Evolutionary conservation across 2,888 invertebrate species (phyloP), one percentile per base, ranked within the genome.

Genomic region (Stenchaetothrips biformis): DNA sequence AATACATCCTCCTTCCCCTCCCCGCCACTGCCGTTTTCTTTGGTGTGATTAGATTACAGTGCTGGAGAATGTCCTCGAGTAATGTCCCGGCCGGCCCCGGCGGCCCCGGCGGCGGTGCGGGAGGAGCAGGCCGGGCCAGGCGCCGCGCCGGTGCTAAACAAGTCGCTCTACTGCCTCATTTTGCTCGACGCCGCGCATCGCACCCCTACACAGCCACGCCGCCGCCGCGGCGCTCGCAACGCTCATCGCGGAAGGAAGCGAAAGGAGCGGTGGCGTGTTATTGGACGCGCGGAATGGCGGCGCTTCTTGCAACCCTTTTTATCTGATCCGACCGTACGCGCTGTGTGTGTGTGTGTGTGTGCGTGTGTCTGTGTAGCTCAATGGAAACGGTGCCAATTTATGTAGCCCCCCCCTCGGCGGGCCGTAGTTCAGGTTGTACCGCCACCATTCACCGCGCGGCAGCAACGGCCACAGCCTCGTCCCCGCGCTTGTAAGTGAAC

Each of bases 381-480:
- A 74, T 74, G 67, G 21, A 21, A 74, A 74, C 21, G 67, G 67
- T 11, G 67, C 67, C 67, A 74, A 74, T 74, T 74, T 74, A 74
- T 74, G 67, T 21, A 74, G 25, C 25, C n/a, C 11, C 67, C 67
- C 67, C 18, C 59, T 16, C 53, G 53, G 53, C 16, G 16, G 9
- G 53, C 53, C 53, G 53, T 13, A 13, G 13, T 18, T 37, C 37
- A 37, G 37, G 37, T 37, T 37, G 4, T 37, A 16, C 53, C 53
- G 53, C 53, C 53, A 16, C 53, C 53, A n/a, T 9, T 16, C 53
- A 7, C 53, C 53, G 53, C 53, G 53, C 53, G 13, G 53, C 53
- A 9, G 53, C 53, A n/a, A 16, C 53, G 2, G 53, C 53, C 53
- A 7, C 53, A 9, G 53, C 53, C 53, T 9, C 53, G 3, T 9